A percentile compares a stretch with the other conserved stretches of the same genome.
Evolutionary conservation across 2,113 vertebrate genomes (phyloP).

Genomic region (Elephas maximus): DNA sequence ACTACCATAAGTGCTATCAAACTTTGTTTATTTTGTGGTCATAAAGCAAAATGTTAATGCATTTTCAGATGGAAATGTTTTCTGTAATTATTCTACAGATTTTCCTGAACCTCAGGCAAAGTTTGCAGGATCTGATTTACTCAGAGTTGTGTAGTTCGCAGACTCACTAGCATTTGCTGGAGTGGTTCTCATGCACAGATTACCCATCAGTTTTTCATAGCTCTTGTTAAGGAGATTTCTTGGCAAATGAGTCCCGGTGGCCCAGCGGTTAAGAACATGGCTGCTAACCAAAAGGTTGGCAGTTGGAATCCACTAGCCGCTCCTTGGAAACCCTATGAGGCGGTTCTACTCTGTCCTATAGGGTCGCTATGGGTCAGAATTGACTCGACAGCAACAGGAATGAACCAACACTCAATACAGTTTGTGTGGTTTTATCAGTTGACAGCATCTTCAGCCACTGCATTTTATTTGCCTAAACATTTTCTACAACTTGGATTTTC

Average conservation of each 20-base stretch:
- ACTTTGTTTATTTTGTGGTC: conserved; percentile 31
- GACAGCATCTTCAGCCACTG: neutral
- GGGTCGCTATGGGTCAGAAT: too few relatives aligned
- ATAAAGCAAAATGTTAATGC: neutral
- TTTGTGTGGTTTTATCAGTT: conserved; percentile 36
- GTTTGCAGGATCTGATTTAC: neutral
- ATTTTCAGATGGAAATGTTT: neutral
- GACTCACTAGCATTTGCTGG: neutral
- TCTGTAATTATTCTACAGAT: conserved; percentile 26
- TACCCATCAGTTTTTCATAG: neutral
- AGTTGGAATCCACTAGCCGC: too few relatives aligned
- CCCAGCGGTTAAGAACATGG: too few relatives aligned
- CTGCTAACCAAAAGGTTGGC: too few relatives aligned
- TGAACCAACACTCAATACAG: neutral
- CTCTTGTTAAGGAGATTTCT: neutral
- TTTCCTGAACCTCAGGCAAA: conserved; percentile 32
- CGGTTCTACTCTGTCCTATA: too few relatives aligned
- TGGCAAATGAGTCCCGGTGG: neutral
- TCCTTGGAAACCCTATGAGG: too few relatives aligned
- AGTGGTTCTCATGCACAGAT: neutral
- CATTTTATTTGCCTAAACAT: conserved; percentile 15
- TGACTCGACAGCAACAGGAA: too few relatives aligned
- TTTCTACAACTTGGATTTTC: conserved; percentile 28
- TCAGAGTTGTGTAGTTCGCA: neutral
- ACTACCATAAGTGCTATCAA: neutral